Conservation (phyloP, 2,113 vertebrate genomes). For the Clarias gariepinus region DNA sequence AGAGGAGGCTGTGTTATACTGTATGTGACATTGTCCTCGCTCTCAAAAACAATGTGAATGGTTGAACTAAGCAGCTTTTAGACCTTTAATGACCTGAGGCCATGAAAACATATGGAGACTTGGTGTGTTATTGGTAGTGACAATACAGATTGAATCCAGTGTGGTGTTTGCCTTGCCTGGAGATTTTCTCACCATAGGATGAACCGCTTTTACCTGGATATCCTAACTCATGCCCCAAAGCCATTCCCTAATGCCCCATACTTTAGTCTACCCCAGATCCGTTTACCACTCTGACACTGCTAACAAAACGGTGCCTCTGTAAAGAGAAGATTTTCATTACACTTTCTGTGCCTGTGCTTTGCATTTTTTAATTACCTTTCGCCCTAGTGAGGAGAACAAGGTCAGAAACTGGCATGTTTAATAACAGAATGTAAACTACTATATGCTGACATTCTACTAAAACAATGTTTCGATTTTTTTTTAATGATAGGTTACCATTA, state of each 20-base stretch:
- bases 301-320: conserved; percentile 59
- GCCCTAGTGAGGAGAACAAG: too few relatives aligned
- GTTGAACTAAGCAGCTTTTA: conserved; percentile 10
- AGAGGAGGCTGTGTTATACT: conserved; percentile 16
- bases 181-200: conserved; percentile 52
- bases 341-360: conserved; percentile 45
- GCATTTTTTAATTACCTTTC: conserved; percentile 47
- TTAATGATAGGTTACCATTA: too few relatives aligned
- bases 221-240: conserved; percentile 50
- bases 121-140: background rate
- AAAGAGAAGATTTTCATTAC: conserved; percentile 59
- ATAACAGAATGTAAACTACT: too few relatives aligned
- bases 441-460: too few relatives aligned
- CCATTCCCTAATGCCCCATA: conserved; percentile 21
- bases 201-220: conserved; percentile 52
- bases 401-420: too few relatives aligned
- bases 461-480: too few relatives aligned
- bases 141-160: background rate
- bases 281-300: conserved; percentile 53
- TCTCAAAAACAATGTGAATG: conserved; percentile 32
- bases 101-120: conserved; percentile 32
- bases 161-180: conserved; percentile 3
- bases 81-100: conserved; percentile 20
- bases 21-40: conserved; percentile 33
- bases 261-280: conserved; percentile 57